Conservation (phyloP, 2,888 invertebrate genomes). For the Napeogenes inachia region DNA sequence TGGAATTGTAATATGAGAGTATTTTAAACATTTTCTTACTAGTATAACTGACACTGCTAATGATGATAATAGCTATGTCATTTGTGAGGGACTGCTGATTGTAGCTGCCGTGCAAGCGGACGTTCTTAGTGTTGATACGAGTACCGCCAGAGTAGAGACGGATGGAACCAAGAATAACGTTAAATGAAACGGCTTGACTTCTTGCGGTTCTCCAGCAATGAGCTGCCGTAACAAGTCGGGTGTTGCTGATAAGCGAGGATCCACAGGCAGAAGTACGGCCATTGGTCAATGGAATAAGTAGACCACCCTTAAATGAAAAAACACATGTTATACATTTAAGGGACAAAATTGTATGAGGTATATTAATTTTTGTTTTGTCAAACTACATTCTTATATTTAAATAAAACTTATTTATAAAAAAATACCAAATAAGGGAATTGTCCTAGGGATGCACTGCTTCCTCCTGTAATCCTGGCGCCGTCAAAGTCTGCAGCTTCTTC, state of each 20-base stretch:
- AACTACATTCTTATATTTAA: neutral
- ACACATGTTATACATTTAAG: neutral
- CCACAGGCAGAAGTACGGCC: constrained; percentile 43
- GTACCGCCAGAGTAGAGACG: constrained; percentile 39
- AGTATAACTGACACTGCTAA: constrained; percentile 13
- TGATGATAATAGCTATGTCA: constrained; percentile 21
- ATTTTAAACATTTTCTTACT: constrained; percentile 18
- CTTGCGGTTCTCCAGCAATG: constrained; percentile 44
- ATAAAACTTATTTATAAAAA: neutral
- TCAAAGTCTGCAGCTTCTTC: constrained; percentile 32
- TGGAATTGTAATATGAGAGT: neutral
- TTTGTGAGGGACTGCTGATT: constrained; percentile 14
- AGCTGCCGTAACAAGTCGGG: constrained; percentile 41
- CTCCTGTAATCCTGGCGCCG: constrained; percentile 32
- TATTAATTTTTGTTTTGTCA: neutral
- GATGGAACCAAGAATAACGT: constrained; percentile 42
- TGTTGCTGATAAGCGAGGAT: constrained; percentile 44
- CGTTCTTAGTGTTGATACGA: constrained; percentile 33
- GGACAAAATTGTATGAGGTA: too few species aligned
- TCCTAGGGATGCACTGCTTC: constrained; percentile 27
- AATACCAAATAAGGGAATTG: constrained; percentile 24
- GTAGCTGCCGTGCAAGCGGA: constrained; percentile 37
- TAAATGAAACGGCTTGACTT: constrained; percentile 39
- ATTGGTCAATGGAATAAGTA: constrained; percentile 38
- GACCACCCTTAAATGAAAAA: constrained; percentile 38